Base-by-base conservation (phyloP, 2,113 vertebrate genomes). In the Gavia stellata region DNA sequence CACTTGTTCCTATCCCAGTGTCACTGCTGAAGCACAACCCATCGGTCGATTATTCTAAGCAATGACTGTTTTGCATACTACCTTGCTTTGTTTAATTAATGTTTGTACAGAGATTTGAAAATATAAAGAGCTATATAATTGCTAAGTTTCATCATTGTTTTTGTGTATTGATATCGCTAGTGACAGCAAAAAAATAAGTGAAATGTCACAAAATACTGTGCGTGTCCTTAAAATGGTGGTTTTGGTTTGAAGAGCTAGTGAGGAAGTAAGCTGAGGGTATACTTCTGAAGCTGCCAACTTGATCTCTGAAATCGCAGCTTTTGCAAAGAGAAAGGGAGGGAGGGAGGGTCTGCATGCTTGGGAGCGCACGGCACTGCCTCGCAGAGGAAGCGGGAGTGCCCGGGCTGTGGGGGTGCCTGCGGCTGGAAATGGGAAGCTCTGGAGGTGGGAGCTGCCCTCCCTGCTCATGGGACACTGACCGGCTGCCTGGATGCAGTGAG, bases 61-160 rank as follows among this genome's bases (percentile, higher is more conserved):
- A 79, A 80, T 70, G 95, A 86, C 93, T 90, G 89, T 91, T 96
- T 86, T 86, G 80, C 93, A 44, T 44, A 90, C 58, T 72, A 72
- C 80, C 86, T 81, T 83, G 92, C 92, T 95, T 94, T 94, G 82
- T 94, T 96, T 82, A 93, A 87, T 77, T 83, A 72, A 90, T 85
- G 86, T 91, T 96, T 95, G 93, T 95, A 94, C 83, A 95, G 83
- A 97, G 72, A 91, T 92, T 88, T 83, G 58, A 91, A 91, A 94
- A 95, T 91, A 94, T 86, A 94, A 80, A 94, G 71, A 95, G 36
- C 80, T 95, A 72, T 83, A 92, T 94, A 73, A 65, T 92, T 96
- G 80, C 83, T 83, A 92, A 91, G 91, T 88, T 94, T 94, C 86
- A 63, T 67, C 42, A 44, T 81, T 31, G 17, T 25, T 90, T 91